Conservation (phyloP, 2,888 invertebrate genomes). For the Thysanoteuthis rhombus region DNA sequence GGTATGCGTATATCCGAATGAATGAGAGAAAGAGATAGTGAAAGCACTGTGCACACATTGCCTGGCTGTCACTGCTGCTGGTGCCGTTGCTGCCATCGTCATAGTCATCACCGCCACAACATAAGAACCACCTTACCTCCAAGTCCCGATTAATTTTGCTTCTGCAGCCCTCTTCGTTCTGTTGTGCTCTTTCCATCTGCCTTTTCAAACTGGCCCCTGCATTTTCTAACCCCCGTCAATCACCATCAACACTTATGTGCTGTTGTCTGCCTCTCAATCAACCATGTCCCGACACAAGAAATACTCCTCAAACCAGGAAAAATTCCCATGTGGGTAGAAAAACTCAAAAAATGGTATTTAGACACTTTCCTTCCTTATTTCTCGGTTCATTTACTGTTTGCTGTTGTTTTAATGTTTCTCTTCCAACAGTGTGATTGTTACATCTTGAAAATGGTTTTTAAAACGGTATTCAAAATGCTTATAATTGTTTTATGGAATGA, state of each 20-base stretch:
- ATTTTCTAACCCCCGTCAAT: background rate
- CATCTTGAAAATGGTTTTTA: background rate
- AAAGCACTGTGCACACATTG: background rate
- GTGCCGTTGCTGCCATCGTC: background rate
- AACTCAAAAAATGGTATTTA: conserved; percentile 15
- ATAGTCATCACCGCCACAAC: background rate
- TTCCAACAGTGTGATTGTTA: too few relatives aligned
- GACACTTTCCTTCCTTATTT: too few relatives aligned
- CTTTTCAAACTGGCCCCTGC: conserved; percentile 1
- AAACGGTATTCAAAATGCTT: background rate
- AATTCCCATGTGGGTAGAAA: conserved; percentile 23
- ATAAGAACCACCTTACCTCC: background rate
- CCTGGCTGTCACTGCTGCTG: conserved; percentile 1
- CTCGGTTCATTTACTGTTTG: background rate
- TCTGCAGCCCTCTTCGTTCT: background rate
- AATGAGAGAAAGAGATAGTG: background rate
- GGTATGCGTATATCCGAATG: background rate
- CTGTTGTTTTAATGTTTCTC: background rate
- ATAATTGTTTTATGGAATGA: too few relatives aligned
- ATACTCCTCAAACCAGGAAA: conserved; percentile 29
- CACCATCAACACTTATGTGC: conserved; percentile 15
- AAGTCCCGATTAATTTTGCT: background rate
- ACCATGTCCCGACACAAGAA: conserved; percentile 19
- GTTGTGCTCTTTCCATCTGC: background rate
- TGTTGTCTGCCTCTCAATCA: conserved; percentile 22